Conservation (phyloP, 2,888 invertebrate genomes). For the Oxystoma pomonae region DNA sequence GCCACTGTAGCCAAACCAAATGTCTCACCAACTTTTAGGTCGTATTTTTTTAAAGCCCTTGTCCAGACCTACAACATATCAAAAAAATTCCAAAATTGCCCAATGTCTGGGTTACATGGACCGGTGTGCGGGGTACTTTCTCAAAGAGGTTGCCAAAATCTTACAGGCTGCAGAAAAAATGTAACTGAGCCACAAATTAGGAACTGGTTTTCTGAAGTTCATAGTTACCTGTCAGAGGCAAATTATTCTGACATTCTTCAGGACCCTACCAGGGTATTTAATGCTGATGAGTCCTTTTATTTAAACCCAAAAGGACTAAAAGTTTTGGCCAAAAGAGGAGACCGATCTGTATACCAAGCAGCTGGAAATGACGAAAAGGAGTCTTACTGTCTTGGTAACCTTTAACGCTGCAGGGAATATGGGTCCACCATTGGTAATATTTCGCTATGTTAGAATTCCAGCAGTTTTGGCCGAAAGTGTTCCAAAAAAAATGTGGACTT, state of each 20-base stretch:
- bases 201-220: constrained; percentile 35
- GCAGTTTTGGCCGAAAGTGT: constrained; percentile 27
- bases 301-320: constrained; percentile 36
- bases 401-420: constrained; percentile 30
- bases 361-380: constrained; percentile 35
- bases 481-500: constrained; percentile 35
- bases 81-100: no score
- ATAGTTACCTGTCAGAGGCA: constrained; percentile 30
- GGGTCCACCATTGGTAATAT: constrained; percentile 29
- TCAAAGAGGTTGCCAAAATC: no score
- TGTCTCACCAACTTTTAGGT: no score
- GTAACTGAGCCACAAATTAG: constrained; percentile 33
- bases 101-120: no score
- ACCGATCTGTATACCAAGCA: constrained; percentile 31
- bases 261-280: constrained; percentile 35
- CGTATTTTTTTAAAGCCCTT: no score
- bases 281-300: constrained; percentile 43
- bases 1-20: no score
- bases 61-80: no score
- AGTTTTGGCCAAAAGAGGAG: constrained; percentile 36
- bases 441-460: constrained; percentile 35
- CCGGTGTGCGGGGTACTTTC: no score
- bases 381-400: constrained; percentile 29
- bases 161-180: constrained; percentile 24
- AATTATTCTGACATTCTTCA: constrained; percentile 12